Evolutionary conservation across 2,888 invertebrate species (phyloP), one percentile per base, ranked within the genome.

Genomic region (Molanna angustata): DNA sequence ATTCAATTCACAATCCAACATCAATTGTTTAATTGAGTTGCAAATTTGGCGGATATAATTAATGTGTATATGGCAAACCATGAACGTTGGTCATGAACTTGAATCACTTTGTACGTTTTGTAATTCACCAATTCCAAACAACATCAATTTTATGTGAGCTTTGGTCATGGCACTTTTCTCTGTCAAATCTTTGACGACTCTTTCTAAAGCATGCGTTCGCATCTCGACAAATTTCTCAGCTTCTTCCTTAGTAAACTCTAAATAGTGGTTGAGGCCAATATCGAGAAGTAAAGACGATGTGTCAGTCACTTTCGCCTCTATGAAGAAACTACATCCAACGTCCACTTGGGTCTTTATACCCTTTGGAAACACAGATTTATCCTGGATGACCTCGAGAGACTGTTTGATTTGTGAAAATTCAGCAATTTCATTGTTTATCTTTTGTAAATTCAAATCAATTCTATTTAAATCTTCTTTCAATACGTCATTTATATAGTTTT

Each of bases 301-400:
- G 65, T 88, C 83, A 45, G 77, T 71, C 46, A 91, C 82, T 49
- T 82, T 73, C 0, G 90, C 90, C 67, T 91, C 86, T 66, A 89
- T 84, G 63, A 88, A 93, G 61, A 91, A 86, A 67, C 87, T 88
- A 62, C 87, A 86, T n/a, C 93, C 93, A 21, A 94, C 71, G 66
- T 93, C 88, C 19, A 93, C 79, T 70, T 85, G 79, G 0, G 86
- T 85, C 63, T 85, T 85, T 44, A 85, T 73, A 20, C 79, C 79
- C 56, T 73, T 71, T 3, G 80, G 74, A 41, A 80, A 73, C 1
- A 77, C 65, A 2, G 74, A 71, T 27, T 77, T 76, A 51, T 80
- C 76, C 43, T 80, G 65, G 2, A 90, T 69, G 0, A 84, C 80
- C 65, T 84, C 80, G 17, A 92, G 78, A 0, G 83, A 78, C 50